Evolutionary conservation across 2,113 vertebrate species (phyloP).

Genomic region (Pampusana beccarii): DNA sequence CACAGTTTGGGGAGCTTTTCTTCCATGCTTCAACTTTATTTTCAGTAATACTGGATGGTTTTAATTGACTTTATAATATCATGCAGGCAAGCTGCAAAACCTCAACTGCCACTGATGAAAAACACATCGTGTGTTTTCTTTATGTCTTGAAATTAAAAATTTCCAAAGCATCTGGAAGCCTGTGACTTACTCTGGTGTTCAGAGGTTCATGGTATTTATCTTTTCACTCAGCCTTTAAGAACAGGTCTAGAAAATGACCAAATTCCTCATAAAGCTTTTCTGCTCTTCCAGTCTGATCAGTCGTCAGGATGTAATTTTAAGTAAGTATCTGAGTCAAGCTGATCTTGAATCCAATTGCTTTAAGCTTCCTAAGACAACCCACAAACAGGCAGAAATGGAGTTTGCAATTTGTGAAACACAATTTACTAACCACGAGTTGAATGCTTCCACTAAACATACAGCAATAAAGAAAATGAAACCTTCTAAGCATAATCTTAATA

Average conservation of each 20-base stretch:
- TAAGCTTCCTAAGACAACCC: neutral
- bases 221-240: neutral
- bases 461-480: neutral
- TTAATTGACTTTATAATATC: neutral
- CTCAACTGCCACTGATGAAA: neutral
- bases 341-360: neutral
- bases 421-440: neutral
- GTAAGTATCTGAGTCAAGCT: neutral
- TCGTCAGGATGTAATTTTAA: neutral
- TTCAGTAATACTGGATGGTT: neutral
- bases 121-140: neutral
- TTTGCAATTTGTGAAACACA: neutral
- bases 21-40: too few relatives aligned
- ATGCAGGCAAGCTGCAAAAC: fast-evolving
- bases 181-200: neutral
- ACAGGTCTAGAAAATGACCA: neutral
- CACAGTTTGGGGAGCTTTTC: too few relatives aligned
- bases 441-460: fast-evolving
- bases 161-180: neutral
- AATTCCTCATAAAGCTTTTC: neutral
- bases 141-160: neutral
- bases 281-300: neutral
- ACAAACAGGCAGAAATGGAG: neutral
- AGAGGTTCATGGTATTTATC: neutral
- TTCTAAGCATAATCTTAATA: neutral